Conservation (phyloP, 2,888 invertebrate genomes). For the Magallana nippona region DNA sequence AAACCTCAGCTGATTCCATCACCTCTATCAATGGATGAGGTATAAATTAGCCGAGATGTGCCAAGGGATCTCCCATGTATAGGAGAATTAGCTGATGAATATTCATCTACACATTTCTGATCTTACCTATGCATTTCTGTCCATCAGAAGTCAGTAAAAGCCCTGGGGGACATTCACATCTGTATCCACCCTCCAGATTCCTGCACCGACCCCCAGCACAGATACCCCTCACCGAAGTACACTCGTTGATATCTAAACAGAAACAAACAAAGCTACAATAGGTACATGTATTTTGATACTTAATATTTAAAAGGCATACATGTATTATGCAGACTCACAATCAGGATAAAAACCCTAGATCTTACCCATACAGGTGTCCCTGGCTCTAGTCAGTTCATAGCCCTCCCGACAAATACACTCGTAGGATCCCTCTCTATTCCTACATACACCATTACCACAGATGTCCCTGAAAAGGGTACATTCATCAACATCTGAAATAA, state of each 20-base stretch:
- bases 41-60: too few relatives aligned
- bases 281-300: background rate
- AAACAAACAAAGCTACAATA: background rate
- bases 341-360: background rate
- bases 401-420: constrained; percentile 89
- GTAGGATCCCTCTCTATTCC: constrained; percentile 88
- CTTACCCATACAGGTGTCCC: constrained; percentile 81
- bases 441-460: constrained; percentile 87
- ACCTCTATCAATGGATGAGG: too few relatives aligned
- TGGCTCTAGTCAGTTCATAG: constrained; percentile 85
- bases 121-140: constrained; percentile 85
- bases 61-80: too few relatives aligned
- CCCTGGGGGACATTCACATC: constrained; percentile 89
- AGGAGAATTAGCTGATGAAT: background rate
- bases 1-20: too few relatives aligned
- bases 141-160: constrained; percentile 86
- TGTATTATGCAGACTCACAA: too few relatives aligned
- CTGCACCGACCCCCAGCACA: constrained; percentile 89
- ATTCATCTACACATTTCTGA: background rate
- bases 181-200: constrained; percentile 89
- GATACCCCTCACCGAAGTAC: constrained; percentile 86
- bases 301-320: too few relatives aligned
- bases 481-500: constrained; percentile 87
- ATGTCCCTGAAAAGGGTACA: constrained; percentile 86
- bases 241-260: constrained; percentile 87